phyloP scores from a whole-genome alignment of 2,797 vertebrate species.

The Naso thynnoides region DNA sequence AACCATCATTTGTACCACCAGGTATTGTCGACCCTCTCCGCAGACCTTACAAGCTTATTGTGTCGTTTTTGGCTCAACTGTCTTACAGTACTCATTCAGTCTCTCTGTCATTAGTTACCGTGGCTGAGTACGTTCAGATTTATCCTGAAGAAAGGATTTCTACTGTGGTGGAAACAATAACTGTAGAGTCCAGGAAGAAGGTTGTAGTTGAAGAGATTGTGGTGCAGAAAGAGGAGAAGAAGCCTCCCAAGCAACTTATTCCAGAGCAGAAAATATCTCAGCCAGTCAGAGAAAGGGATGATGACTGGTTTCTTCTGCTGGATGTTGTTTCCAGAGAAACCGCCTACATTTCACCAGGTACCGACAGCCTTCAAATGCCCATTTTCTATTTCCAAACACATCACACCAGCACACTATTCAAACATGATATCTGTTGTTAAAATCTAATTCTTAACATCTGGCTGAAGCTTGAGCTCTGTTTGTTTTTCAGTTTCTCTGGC shows the following conservation, averaged over 20 bases:
- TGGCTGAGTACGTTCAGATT: constrained; percentile 30
- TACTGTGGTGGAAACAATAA: constrained; percentile 23
- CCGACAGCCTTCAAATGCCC: background rate
- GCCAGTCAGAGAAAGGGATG: constrained; percentile 55
- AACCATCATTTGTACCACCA: constrained; percentile 49
- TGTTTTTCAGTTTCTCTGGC: constrained; percentile 44
- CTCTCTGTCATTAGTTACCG: constrained; percentile 55
- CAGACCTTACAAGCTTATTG: background rate
- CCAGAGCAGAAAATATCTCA: constrained; percentile 44
- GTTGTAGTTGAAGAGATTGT: constrained; percentile 43
- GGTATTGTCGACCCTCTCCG: constrained; percentile 53
- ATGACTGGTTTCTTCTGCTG: constrained; percentile 75
- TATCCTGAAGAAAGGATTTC: constrained; percentile 45
- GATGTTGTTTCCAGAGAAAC: constrained; percentile 59
- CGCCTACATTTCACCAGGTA: constrained; percentile 74
- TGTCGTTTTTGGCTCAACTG: background rate
- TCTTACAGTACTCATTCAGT: constrained; percentile 11
- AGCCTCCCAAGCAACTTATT: constrained; percentile 19
- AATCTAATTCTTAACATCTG: background rate
- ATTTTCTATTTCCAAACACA: too few relatives aligned
- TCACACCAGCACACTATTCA: background rate
- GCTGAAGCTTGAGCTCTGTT: constrained; percentile 8
- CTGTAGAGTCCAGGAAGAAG: constrained; percentile 31
- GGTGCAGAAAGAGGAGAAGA: constrained; percentile 39
- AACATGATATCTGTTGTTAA: background rate